Percentiles rank a stretch among this genome's conserved stretches.
phyloP scores from a whole-genome alignment of 2,797 vertebrate species.

The Serranus cabrilla region DNA sequence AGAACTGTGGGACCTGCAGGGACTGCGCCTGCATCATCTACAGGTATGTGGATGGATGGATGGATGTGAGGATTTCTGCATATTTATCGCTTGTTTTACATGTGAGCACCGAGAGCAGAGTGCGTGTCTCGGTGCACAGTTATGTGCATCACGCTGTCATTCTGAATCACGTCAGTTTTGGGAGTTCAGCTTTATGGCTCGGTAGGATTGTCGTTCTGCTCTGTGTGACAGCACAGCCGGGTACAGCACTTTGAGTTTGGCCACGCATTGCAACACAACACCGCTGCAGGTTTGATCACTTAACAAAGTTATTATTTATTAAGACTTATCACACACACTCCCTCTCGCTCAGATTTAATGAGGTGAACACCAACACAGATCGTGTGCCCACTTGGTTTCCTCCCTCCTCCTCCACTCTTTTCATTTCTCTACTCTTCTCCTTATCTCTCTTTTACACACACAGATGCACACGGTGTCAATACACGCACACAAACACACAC shows the following conservation, averaged over 20 bases:
- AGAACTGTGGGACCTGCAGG: constrained; percentile 92
- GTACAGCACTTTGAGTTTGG: constrained; percentile 48
- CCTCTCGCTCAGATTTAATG: constrained; percentile 52
- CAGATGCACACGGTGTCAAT: constrained; percentile 23
- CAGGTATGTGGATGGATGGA: constrained; percentile 82
- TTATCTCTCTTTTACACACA: constrained; percentile 47
- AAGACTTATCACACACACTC: constrained; percentile 47
- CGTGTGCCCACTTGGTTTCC: constrained; percentile 21
- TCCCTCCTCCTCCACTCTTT: constrained; percentile 10
- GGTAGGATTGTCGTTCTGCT: constrained; percentile 65
- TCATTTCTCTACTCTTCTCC: constrained; percentile 34
- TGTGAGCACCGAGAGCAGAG: constrained; percentile 43
- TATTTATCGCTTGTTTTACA: constrained; percentile 54
- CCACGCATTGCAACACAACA: constrained; percentile 41
- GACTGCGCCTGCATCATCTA: constrained; percentile 94
- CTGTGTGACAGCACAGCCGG: constrained; percentile 62
- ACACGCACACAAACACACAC: constrained; percentile 36
- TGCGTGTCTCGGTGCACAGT: constrained; percentile 58
- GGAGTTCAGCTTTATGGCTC: constrained; percentile 66
- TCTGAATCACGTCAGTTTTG: constrained; percentile 68
- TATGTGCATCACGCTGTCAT: constrained; percentile 72
- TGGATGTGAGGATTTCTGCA: constrained; percentile 29
- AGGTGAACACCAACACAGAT: constrained; percentile 54
- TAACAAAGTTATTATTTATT: constrained; percentile 47
- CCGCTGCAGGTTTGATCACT: constrained; percentile 65